A percentile compares a stretch with the other conserved stretches of the same genome.
Evolutionary conservation across 2,797 vertebrate species (phyloP).

Genomic region (Taenioides sp.): DNA sequence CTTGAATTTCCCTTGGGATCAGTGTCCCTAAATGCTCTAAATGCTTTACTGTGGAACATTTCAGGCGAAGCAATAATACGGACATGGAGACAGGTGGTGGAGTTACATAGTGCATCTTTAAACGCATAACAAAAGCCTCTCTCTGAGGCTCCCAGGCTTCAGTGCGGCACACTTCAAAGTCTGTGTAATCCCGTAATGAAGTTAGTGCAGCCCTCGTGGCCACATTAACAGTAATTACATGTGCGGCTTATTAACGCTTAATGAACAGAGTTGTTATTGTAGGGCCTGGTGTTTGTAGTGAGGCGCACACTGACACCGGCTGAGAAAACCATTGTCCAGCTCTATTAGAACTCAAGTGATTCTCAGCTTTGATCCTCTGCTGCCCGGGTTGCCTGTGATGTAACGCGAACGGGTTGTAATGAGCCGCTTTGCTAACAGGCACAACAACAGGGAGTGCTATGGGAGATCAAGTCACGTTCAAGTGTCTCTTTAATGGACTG

Average conservation of each 20-base stretch:
- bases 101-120: neutral
- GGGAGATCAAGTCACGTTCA: conserved; percentile 4
- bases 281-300: conserved; percentile 54
- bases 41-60: too few species aligned
- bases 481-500: neutral
- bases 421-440: conserved; percentile 15
- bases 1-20: too few species aligned
- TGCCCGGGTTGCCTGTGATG: conserved; percentile 19
- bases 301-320: conserved; percentile 38
- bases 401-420: conserved; percentile 33
- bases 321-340: conserved; percentile 25
- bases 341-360: conserved; percentile 30
- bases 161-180: conserved; percentile 68
- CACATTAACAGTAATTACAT: conserved; percentile 76
- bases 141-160: conserved; percentile 56
- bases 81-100: too few species aligned
- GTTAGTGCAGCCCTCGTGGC: conserved; percentile 76
- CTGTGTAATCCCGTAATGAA: conserved; percentile 76
- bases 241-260: conserved; percentile 70
- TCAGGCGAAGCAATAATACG: too few species aligned
- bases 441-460: conserved; percentile 10
- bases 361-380: conserved; percentile 38
- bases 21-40: too few species aligned
- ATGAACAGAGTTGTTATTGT: conserved; percentile 64
- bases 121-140: conserved; percentile 47